A percentile compares a stretch with the other conserved stretches of the same genome.
Evolutionary conservation across 2,797 vertebrate genomes (phyloP).

Genomic region (Megaceryle alcyon): DNA sequence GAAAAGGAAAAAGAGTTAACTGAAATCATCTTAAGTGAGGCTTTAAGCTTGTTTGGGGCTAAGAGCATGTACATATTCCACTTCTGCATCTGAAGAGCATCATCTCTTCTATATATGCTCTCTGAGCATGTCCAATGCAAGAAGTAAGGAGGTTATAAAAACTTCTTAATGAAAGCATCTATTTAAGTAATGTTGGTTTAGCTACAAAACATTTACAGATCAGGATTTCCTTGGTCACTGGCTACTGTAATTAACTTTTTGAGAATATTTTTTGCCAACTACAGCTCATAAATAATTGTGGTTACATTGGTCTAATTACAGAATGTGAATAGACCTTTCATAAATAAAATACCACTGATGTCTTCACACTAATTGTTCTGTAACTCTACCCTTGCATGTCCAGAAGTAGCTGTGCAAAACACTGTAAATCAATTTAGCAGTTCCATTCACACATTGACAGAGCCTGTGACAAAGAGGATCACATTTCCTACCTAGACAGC

Average conservation of each 20-base stretch:
- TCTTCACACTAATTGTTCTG: slow-evolving; percentile 55
- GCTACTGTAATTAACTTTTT: neutral
- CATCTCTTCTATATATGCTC: neutral
- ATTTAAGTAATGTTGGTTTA: neutral
- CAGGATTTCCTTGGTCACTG: neutral
- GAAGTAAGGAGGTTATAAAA: neutral
- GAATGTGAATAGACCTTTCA: neutral
- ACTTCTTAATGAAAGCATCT: neutral
- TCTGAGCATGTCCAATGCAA: neutral
- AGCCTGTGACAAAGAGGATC: slow-evolving; percentile 47
- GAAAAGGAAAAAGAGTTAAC: neutral
- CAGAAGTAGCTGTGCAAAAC: slow-evolving; percentile 50
- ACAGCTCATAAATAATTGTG: slow-evolving; percentile 29
- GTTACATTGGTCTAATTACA: slow-evolving; percentile 27
- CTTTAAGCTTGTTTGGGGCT: neutral
- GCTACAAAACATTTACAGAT: neutral
- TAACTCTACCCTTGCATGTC: slow-evolving; percentile 47
- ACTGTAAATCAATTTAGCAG: slow-evolving; percentile 56
- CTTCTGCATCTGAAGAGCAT: neutral
- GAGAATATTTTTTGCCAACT: neutral
- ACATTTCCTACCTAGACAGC: slow-evolving; percentile 33
- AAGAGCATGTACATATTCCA: neutral
- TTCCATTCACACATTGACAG: slow-evolving; percentile 42
- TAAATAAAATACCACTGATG: slow-evolving; percentile 65
- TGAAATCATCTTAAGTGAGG: neutral